Evolutionary conservation across 2,888 invertebrate genomes (phyloP).

Genomic region (Acholoe squamosa): DNA sequence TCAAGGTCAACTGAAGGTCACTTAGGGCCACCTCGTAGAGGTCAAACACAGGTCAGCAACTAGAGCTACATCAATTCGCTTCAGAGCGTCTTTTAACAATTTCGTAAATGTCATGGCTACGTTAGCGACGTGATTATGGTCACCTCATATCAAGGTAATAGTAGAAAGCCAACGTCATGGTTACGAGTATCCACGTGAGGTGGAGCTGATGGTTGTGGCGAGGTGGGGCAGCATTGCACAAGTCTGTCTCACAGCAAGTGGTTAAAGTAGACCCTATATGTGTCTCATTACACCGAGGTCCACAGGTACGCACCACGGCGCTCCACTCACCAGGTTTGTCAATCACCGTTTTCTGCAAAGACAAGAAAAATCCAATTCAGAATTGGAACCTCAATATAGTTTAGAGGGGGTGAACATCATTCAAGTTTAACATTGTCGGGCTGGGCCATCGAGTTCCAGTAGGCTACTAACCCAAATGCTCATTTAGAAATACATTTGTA

Average conservation of each 20-base stretch:
- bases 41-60: constrained; percentile 29
- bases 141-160: constrained; percentile 19
- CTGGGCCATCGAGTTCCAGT: too few relatives aligned
- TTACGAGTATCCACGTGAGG: neutral
- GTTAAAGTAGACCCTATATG: constrained; percentile 38
- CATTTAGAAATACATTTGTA: too few relatives aligned
- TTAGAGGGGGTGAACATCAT: neutral
- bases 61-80: neutral
- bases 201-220: neutral
- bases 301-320: constrained; percentile 60
- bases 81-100: constrained; percentile 6
- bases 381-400: too few relatives aligned
- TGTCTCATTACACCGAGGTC: constrained; percentile 60
- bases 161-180: neutral
- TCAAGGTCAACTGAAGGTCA: constrained; percentile 17
- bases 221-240: constrained; percentile 43
- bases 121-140: constrained; percentile 36
- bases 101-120: neutral
- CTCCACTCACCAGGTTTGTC: neutral
- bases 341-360: constrained; percentile 62
- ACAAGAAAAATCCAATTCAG: neutral
- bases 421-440: too few relatives aligned
- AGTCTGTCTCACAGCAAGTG: constrained; percentile 53
- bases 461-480: too few relatives aligned
- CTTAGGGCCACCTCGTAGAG: neutral